phyloP scores from a whole-genome alignment of 2,797 vertebrate species.

The Erithacus rubecula region DNA sequence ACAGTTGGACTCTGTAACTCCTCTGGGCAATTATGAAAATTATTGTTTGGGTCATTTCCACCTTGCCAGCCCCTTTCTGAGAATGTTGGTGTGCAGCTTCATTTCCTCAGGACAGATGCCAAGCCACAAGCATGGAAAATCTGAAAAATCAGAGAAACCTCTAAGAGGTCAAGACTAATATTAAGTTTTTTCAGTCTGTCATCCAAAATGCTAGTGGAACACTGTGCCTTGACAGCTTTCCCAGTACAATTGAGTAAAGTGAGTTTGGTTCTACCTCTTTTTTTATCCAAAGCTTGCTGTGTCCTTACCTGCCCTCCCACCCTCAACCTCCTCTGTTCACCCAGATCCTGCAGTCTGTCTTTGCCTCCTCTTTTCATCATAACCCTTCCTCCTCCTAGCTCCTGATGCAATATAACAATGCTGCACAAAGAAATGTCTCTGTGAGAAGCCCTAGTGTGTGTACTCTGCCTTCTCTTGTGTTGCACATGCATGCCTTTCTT shows the following conservation, averaged over 20 bases:
- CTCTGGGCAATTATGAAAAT: neutral
- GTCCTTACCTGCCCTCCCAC: neutral
- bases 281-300: neutral
- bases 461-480: neutral
- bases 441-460: neutral
- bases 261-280: neutral
- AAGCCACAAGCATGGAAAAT: neutral
- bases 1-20: neutral
- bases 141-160: neutral
- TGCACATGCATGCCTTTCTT: accelerated
- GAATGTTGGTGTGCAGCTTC: neutral
- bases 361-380: neutral
- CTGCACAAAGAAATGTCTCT: neutral
- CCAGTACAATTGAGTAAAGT: accelerated
- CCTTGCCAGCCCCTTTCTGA: neutral
- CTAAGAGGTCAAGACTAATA: neutral
- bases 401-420: neutral
- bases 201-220: neutral
- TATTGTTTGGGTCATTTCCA: neutral
- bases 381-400: neutral
- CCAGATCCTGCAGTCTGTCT: neutral
- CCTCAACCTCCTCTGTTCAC: neutral
- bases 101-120: neutral
- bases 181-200: neutral
- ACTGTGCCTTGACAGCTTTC: neutral